These are phyloP conservation scores for Astyanax mexicanus DNA, from an alignment of 2,797 vertebrate species.

Conservation along the genomic window DNA sequence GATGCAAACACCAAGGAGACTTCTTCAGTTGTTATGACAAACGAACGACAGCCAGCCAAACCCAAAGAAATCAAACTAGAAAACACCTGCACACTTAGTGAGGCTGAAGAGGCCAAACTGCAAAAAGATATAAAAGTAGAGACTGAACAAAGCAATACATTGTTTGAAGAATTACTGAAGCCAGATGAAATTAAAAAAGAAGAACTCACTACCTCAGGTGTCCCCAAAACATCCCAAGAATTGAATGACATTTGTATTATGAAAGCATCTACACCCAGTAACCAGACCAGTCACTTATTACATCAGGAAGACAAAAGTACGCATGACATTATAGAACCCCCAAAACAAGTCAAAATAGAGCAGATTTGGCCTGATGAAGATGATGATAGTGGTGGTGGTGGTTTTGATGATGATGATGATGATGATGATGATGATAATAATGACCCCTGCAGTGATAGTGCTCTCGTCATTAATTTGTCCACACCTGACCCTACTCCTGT, in stretches of 20 bases:
- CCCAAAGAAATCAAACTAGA: slow-evolving; percentile 51
- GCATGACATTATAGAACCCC: slow-evolving; percentile 11
- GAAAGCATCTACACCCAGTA: slow-evolving; percentile 30
- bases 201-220: slow-evolving; percentile 54
- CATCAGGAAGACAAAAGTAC: slow-evolving; percentile 29
- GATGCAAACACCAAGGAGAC: slow-evolving; percentile 31
- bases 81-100: slow-evolving; percentile 34
- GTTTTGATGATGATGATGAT: neutral
- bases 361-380: slow-evolving; percentile 47
- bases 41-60: slow-evolving; percentile 5
- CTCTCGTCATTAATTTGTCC: slow-evolving; percentile 43
- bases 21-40: neutral
- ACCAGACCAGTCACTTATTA: neutral
- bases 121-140: slow-evolving; percentile 62
- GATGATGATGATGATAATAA: neutral
- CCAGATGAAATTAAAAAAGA: slow-evolving; percentile 68
- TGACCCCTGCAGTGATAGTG: slow-evolving; percentile 27
- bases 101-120: slow-evolving; percentile 56
- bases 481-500: neutral
- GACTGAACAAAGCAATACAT: slow-evolving; percentile 15
- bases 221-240: slow-evolving; percentile 62
- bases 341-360: slow-evolving; percentile 29
- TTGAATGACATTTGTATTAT: slow-evolving; percentile 57
- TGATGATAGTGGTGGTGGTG: neutral
- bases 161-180: slow-evolving; percentile 37